Percentiles rank a stretch among this genome's conserved stretches.
Conservation (phyloP, 2,797 vertebrate species). For the Iguana delicatissima region DNA sequence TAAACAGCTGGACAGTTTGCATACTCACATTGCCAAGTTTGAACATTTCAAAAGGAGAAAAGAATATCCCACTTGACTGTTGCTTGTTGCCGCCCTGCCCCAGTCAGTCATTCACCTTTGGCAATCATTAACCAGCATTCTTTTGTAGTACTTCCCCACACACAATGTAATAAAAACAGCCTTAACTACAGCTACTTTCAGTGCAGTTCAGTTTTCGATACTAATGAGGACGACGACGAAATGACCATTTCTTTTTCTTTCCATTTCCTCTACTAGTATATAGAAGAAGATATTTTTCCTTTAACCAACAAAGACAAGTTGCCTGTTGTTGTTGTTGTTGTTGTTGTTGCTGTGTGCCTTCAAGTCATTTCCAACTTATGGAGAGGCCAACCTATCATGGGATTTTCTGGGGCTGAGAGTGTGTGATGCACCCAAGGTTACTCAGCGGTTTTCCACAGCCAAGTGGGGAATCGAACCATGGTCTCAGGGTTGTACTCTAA, state of each 20-base stretch:
- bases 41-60: not conserved
- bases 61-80: not conserved
- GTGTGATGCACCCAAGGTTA: no score
- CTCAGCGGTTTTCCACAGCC: no score
- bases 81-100: not conserved
- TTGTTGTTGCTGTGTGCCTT: no score
- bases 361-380: no score
- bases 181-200: not conserved
- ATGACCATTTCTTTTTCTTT: not conserved
- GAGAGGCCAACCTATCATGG: no score
- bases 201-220: not conserved
- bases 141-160: not conserved
- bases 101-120: not conserved
- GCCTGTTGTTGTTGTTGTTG: no score
- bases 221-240: not conserved
- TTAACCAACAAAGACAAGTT: not conserved
- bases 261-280: no score
- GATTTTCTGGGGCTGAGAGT: no score
- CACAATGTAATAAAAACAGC: not conserved
- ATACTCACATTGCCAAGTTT: slow-evolving; percentile 21
- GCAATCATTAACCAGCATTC: slow-evolving; percentile 37
- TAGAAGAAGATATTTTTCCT: not conserved
- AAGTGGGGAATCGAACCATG: no score
- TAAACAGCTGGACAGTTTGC: not conserved
- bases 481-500: no score